These are phyloP conservation scores for Pao palembangensis DNA, from an alignment of 2,113 vertebrate species.

Conservation along the genomic window DNA sequence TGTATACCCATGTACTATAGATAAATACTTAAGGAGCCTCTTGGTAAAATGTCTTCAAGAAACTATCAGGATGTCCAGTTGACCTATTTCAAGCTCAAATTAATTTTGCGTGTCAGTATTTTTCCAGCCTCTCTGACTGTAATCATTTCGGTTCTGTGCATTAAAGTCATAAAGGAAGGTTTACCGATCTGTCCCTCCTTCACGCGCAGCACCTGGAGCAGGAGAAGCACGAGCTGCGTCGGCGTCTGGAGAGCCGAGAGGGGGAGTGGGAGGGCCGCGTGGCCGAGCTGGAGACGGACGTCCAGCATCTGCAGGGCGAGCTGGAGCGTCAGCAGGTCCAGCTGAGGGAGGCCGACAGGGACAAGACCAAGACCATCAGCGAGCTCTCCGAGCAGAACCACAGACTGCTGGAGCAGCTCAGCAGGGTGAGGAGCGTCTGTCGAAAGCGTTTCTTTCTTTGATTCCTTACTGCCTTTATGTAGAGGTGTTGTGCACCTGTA, in stretches of 20 bases:
- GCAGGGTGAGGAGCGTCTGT: slow-evolving; percentile 80
- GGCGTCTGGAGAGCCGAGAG: slow-evolving; percentile 90
- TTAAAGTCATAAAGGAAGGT: neutral
- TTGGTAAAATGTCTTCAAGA: no score
- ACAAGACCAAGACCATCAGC: slow-evolving; percentile 86
- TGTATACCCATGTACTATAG: no score
- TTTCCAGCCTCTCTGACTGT: no score
- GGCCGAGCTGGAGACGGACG: slow-evolving; percentile 91
- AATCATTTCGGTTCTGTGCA: neutral
- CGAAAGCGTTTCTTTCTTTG: slow-evolving; percentile 27
- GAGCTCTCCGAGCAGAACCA: slow-evolving; percentile 98
- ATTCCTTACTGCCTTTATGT: slow-evolving; percentile 33
- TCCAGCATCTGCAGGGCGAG: slow-evolving; percentile 91
- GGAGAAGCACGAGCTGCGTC: slow-evolving; percentile 91
- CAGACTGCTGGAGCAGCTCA: slow-evolving; percentile 93
- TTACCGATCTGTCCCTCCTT: slow-evolving; percentile 5
- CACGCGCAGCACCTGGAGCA: slow-evolving; percentile 87
- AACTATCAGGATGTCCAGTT: no score
- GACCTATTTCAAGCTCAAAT: no score
- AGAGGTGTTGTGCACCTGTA: slow-evolving; percentile 2
- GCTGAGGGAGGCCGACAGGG: slow-evolving; percentile 86
- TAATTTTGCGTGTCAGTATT: no score
- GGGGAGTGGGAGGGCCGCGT: slow-evolving; percentile 97
- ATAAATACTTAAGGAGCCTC: no score
- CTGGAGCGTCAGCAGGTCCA: slow-evolving; percentile 91